These are phyloP conservation scores for Coreius guichenoti DNA, from an alignment of 2,797 vertebrate genomes.

Conservation along the genomic window DNA sequence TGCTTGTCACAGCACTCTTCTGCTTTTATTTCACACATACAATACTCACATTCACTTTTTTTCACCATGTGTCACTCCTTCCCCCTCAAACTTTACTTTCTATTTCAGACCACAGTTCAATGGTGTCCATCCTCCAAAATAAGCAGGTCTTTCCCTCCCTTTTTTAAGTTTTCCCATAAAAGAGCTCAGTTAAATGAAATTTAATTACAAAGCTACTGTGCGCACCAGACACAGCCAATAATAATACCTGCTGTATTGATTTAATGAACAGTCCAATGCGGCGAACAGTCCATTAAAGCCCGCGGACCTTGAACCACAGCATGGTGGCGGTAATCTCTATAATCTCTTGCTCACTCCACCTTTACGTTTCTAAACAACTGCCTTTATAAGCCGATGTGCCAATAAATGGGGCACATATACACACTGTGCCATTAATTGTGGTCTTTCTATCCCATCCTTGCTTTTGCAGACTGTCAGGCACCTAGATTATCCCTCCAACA, in stretches of 20 bases:
- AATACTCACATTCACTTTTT: background rate
- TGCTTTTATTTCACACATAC: slow-evolving; percentile 6
- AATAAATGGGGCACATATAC: slow-evolving; percentile 32
- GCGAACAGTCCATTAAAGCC: slow-evolving; percentile 55
- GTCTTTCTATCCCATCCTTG: slow-evolving; percentile 37
- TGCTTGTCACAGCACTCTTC: too few species aligned
- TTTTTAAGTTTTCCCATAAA: slow-evolving; percentile 44
- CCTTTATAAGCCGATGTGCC: slow-evolving; percentile 34
- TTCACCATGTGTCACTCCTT: background rate
- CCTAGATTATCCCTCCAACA: slow-evolving; percentile 52
- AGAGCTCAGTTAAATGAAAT: slow-evolving; percentile 53
- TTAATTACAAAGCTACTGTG: slow-evolving; percentile 57
- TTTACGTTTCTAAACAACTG: slow-evolving; percentile 48
- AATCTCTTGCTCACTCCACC: slow-evolving; percentile 36
- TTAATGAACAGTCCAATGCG: slow-evolving; percentile 70
- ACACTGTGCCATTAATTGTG: slow-evolving; percentile 45
- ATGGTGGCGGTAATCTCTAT: slow-evolving; percentile 48
- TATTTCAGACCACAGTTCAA: slow-evolving; percentile 4
- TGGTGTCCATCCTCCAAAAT: slow-evolving; percentile 43
- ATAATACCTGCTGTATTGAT: slow-evolving; percentile 67
- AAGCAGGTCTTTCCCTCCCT: slow-evolving; percentile 42
- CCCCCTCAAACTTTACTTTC: background rate
- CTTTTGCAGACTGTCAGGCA: slow-evolving; percentile 58
- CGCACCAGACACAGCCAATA: slow-evolving; percentile 52
- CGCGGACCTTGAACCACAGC: slow-evolving; percentile 33